Conservation (phyloP, 2,888 invertebrate genomes). For the Drosophila helvetica region DNA sequence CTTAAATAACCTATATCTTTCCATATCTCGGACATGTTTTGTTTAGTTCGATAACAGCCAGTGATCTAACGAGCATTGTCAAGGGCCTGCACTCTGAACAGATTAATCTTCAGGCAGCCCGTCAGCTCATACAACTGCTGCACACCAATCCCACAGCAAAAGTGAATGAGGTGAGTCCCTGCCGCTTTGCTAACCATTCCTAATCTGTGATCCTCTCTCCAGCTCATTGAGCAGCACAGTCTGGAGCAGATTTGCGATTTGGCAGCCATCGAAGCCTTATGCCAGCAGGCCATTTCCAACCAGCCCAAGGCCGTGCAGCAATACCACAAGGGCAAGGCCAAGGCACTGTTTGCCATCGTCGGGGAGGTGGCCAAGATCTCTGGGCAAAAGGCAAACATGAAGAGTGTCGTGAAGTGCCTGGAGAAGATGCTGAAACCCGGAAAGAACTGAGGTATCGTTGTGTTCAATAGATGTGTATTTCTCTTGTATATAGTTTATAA, state of each 20-base stretch:
- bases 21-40: neutral
- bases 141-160: constrained; percentile 82
- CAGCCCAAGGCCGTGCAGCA: constrained; percentile 88
- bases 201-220: constrained; percentile 44
- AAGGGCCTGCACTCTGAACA: constrained; percentile 86
- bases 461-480: constrained; percentile 55
- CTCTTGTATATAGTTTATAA: constrained; percentile 56
- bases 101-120: constrained; percentile 87
- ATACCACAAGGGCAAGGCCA: constrained; percentile 89
- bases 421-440: constrained; percentile 80
- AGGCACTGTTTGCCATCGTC: constrained; percentile 88
- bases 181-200: no score
- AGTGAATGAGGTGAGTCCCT: constrained; percentile 79
- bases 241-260: constrained; percentile 88
- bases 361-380: constrained; percentile 87
- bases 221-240: constrained; percentile 87
- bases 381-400: constrained; percentile 88
- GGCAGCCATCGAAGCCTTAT: constrained; percentile 86
- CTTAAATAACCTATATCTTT: no score
- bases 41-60: constrained; percentile 82
- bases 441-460: constrained; percentile 16
- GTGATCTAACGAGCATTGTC: constrained; percentile 87
- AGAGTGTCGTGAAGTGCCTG: constrained; percentile 86
- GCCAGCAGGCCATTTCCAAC: constrained; percentile 86
- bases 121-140: constrained; percentile 85